Conservation (phyloP, 2,888 invertebrate species). For the Lasioglossum villosulum region DNA sequence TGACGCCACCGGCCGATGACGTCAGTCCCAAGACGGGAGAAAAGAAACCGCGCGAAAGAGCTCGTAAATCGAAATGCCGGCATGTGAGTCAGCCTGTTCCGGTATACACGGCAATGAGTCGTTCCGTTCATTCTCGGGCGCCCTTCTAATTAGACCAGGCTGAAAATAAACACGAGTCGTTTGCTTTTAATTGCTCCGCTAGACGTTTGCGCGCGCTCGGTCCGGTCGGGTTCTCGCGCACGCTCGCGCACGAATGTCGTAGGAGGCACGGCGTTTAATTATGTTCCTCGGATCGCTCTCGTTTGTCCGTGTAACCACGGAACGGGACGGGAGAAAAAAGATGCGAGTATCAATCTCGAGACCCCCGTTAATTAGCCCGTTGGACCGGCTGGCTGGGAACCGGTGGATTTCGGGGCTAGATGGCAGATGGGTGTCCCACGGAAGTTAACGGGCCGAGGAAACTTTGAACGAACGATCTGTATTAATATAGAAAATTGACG, state of each 20-base stretch:
- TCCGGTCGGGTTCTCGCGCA: conserved; percentile 10
- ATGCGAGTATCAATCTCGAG: conserved; percentile 33
- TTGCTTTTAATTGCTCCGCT: conserved; percentile 81
- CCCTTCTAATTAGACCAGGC: conserved; percentile 80
- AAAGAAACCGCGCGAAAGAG: conserved; percentile 59
- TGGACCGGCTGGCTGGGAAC: conserved; percentile 3
- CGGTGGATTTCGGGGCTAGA: background rate
- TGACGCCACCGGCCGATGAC: conserved; percentile 79
- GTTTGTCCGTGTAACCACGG: conserved; percentile 27
- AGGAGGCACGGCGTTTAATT: conserved; percentile 50
- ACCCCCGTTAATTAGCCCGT: conserved; percentile 30
- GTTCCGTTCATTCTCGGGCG: conserved; percentile 76
- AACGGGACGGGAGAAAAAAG: background rate
- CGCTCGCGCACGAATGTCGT: conserved; percentile 5
- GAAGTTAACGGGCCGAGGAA: conserved; percentile 1
- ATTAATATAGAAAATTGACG: background rate
- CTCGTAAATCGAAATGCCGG: conserved; percentile 70
- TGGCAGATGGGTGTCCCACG: conserved; percentile 15
- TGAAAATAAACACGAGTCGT: conserved; percentile 80
- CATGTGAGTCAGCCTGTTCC: conserved; percentile 81
- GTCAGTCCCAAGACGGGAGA: conserved; percentile 66
- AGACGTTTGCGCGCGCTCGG: conserved; percentile 69
- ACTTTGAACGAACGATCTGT: background rate
- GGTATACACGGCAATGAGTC: conserved; percentile 77
- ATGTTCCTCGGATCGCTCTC: conserved; percentile 27